A percentile compares a stretch with the other conserved stretches of the same genome.
Conservation (phyloP, 1,140 invertebrate species). For the Bombus impatiens region DNA sequence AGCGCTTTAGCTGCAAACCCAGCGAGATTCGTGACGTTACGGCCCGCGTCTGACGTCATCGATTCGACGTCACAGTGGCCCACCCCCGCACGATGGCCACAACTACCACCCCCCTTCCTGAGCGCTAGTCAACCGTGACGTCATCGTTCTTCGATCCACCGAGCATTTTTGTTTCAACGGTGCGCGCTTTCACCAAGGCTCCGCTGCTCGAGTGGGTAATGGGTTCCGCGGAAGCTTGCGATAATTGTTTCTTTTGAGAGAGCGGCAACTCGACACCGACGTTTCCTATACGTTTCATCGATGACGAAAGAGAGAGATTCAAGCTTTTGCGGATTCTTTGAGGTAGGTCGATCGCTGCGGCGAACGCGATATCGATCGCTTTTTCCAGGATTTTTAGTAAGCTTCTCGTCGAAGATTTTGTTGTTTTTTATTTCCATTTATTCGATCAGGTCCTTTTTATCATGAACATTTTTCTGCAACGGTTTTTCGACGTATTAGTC, state of each 20-base stretch:
- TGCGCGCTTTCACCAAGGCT: neutral
- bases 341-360: neutral
- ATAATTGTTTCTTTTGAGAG: constrained; percentile 13
- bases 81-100: neutral
- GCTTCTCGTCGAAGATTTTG: too few relatives aligned
- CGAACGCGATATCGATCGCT: neutral
- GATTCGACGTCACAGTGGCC: neutral
- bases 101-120: too few relatives aligned
- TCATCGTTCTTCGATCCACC: constrained; percentile 1
- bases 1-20: neutral
- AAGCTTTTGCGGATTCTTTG: neutral
- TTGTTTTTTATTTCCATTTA: too few relatives aligned
- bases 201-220: neutral
- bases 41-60: neutral
- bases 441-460: too few relatives aligned
- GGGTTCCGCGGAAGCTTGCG: neutral
- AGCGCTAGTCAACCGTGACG: neutral
- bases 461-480: too few relatives aligned
- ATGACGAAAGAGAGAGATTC: neutral
- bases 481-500: too few relatives aligned
- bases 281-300: neutral
- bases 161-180: neutral
- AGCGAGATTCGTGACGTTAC: neutral
- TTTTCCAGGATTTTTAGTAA: too few relatives aligned
- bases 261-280: too few relatives aligned